Evolutionary conservation across 1,140 invertebrate species (phyloP).

Genomic region (Trachymyrmex septentrionalis): DNA sequence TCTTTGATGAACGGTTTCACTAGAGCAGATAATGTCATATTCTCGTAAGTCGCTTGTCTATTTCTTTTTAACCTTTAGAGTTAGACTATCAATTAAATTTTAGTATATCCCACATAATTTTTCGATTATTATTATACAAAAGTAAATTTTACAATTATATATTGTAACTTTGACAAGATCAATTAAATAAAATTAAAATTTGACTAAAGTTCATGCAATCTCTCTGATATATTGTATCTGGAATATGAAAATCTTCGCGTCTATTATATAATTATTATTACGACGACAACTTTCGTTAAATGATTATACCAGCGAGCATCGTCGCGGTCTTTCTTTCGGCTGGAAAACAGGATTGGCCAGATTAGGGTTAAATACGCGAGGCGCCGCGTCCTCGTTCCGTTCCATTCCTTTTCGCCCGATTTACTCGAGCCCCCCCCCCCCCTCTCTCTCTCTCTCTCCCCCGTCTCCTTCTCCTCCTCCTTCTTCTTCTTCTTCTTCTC

Average conservation of each 20-base stretch:
- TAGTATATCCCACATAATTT: neutral
- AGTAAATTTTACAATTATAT: conserved; percentile 7
- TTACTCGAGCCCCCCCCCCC: conserved; percentile 17
- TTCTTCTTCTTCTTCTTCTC: neutral
- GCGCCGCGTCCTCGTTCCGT: conserved; percentile 32
- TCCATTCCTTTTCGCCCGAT: conserved; percentile 40
- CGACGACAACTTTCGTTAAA: conserved; percentile 45
- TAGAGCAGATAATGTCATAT: neutral
- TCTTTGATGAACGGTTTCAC: neutral
- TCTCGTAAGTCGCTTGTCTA: neutral
- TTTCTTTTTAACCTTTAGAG: neutral
- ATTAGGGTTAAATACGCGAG: conserved; percentile 52
- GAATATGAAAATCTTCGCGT: conserved; percentile 13
- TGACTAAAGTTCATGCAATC: neutral
- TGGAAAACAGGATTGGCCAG: conserved; percentile 46
- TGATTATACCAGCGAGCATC: conserved; percentile 36
- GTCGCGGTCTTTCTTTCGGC: conserved; percentile 28
- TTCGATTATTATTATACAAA: neutral
- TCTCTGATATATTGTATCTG: conserved; percentile 2
- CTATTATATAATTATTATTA: conserved; percentile 46
- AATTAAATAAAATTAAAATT: conserved; percentile 11
- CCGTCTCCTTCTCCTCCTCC: conserved; percentile 30
- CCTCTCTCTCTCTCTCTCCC: conserved; percentile 25
- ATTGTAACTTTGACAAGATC: neutral
- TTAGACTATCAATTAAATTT: neutral